Evolutionary conservation across 2,797 vertebrate species (phyloP).

Genomic region (Rhincodon typus): DNA sequence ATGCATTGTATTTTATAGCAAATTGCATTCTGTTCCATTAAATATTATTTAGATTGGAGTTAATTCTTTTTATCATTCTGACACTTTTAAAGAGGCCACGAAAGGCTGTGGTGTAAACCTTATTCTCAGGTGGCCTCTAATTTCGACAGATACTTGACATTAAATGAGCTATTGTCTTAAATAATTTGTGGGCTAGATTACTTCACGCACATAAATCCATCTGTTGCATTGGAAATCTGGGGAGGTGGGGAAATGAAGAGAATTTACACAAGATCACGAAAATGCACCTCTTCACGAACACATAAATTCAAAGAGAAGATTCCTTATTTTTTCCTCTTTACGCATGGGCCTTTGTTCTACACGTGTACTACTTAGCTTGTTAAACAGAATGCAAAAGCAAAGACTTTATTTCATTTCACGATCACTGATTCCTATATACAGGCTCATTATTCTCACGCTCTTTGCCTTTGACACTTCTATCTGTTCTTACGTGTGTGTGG

Average conservation of each 20-base stretch:
- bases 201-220: neutral
- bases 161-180: too few relatives aligned
- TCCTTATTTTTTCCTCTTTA: neutral
- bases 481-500: too few relatives aligned
- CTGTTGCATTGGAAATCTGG: neutral
- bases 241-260: neutral
- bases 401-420: neutral
- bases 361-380: conserved; percentile 38
- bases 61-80: neutral
- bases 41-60: neutral
- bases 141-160: neutral
- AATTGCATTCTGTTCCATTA: neutral
- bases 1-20: neutral
- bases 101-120: neutral
- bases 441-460: neutral
- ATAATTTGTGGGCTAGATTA: neutral
- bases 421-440: neutral
- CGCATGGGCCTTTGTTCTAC: neutral
- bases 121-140: too few relatives aligned
- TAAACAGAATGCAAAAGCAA: conserved; percentile 42
- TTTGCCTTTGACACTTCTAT: neutral
- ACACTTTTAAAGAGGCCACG: neutral
- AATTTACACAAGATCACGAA: neutral
- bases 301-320: neutral
- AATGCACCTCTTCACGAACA: neutral